Evolutionary conservation across 2,113 vertebrate species (phyloP), one percentile per base, ranked within the genome.

Genomic region (Elanus axillaris): DNA sequence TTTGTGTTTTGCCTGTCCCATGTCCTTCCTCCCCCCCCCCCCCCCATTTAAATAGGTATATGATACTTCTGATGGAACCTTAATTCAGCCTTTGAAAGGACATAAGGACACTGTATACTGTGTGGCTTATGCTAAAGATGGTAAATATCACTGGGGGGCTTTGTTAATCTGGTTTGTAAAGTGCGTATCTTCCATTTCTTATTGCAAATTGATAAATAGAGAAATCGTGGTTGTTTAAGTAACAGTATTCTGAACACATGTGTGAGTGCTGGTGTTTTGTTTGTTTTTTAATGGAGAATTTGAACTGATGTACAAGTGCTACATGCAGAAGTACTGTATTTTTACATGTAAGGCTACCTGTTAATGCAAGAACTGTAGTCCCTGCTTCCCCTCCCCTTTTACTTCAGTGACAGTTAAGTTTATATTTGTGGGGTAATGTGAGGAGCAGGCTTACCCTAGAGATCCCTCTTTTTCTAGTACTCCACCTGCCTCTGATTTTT

Each of bases 41-140:
- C 14, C 21, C 7, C 79, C 78, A 73, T 97, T 38, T 94, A 21
- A 86, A 80, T 15, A 99, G 99, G 99, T 99, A 12, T 99, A 99
- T 89, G 99, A 99, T 71, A 99, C 99, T 58, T 98, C 99, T 48
- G 99, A 99, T 97, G 99, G 99, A 69, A 98, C 98, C 38, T 98
- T 99, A 67, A 98, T 99, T 79, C 99, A 99, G 93, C 99, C 99
- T 40, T 96, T 99, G 91, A 99, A 99, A 85, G 99, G 99, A 94
- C 99, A 99, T 84, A 99, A 99, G 95, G 99, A 99, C 90, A 99
- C 98, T 1, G 99, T 99, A 4, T 99, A 99, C 94, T 99, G 99
- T 77, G 99, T 99, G 88, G 99, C 99, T 6, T 99, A 99, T 40
- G 99, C 99, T 34, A 99, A 99, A 97, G 99, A 99, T 97, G 99